A percentile compares a stretch with the other conserved stretches of the same genome.
Conservation (phyloP, 1,140 invertebrate species). For the Sitobion miscanthi region DNA sequence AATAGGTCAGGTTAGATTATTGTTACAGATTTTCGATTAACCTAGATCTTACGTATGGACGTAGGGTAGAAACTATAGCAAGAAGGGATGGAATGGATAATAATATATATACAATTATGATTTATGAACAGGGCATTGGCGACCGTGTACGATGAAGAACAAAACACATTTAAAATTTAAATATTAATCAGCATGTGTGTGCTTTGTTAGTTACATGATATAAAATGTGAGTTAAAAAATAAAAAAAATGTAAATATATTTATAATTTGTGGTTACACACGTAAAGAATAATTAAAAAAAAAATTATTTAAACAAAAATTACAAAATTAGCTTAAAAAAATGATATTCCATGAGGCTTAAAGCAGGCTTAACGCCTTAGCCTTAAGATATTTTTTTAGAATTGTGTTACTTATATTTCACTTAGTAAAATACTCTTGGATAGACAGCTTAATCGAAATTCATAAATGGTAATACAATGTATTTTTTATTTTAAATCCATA, state of each 20-base stretch:
- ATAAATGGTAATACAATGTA: neutral
- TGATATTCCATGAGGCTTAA: neutral
- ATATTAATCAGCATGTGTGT: no score
- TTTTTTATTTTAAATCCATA: neutral
- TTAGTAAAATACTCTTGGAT: neutral
- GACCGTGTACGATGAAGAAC: neutral
- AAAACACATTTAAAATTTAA: no score
- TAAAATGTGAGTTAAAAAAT: no score
- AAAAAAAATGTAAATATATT: no score
- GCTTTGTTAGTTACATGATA: no score
- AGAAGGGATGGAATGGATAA: neutral
- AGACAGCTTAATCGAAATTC: neutral
- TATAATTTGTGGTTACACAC: no score
- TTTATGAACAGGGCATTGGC: neutral
- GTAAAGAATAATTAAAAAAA: neutral
- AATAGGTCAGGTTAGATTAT: neutral
- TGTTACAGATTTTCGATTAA: neutral
- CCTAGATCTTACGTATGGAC: neutral
- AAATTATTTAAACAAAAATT: neutral
- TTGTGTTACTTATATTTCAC: neutral
- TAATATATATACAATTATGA: neutral
- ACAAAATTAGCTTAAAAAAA: neutral
- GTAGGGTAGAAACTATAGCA: neutral
- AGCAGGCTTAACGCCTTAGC: no score
- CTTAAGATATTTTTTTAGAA: neutral